A percentile compares a stretch with the other conserved stretches of the same genome.
These are phyloP conservation scores for Brachionus sp. DNA, from an alignment of 1,140 invertebrate species.

Conservation along the genomic window DNA sequence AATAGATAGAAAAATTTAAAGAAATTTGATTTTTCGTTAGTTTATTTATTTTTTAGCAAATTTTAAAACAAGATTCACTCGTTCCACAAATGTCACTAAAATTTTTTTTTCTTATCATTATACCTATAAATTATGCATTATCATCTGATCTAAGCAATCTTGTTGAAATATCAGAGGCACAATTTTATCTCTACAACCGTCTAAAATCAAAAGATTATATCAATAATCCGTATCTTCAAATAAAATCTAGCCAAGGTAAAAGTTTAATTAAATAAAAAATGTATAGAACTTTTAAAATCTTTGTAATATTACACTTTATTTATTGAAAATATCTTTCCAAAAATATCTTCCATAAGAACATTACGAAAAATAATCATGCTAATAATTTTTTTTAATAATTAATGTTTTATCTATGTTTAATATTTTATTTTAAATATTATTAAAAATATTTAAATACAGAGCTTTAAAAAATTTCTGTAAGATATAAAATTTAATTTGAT, in stretches of 20 bases:
- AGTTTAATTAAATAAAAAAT: no score
- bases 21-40: background rate
- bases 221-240: background rate
- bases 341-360: no score
- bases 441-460: background rate
- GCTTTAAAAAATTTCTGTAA: background rate
- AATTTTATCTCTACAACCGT: background rate
- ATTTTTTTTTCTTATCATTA: background rate
- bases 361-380: no score
- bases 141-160: background rate
- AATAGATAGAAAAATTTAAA: background rate
- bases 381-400: no score
- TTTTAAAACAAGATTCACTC: background rate
- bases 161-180: background rate
- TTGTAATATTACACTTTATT: background rate
- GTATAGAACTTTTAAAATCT: background rate
- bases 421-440: background rate
- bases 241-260: slow-evolving; percentile 3
- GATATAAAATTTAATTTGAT: background rate
- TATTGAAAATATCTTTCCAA: background rate
- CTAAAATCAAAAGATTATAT: background rate
- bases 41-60: background rate
- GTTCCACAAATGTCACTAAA: background rate
- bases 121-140: background rate
- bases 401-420: no score